These are phyloP conservation scores for Saccostrea glomerata DNA, from an alignment of 1,140 invertebrate species.

Conservation along the genomic window DNA sequence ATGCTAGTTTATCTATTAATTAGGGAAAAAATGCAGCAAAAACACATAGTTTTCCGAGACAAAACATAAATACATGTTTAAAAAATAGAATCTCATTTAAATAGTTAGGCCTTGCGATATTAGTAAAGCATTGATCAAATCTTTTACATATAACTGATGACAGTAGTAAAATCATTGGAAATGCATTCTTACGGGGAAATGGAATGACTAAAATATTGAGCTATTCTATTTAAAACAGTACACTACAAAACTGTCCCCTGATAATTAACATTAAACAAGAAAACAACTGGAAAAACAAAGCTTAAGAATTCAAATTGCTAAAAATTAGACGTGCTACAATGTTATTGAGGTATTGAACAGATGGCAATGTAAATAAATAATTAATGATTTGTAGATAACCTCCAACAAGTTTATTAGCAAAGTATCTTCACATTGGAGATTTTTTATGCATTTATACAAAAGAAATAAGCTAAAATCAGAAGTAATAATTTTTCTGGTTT, in stretches of 20 bases:
- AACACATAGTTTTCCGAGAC: no score
- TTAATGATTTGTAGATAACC: background rate
- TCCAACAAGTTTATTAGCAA: background rate
- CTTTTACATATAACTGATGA: background rate
- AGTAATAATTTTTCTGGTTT: background rate
- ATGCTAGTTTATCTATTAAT: no score
- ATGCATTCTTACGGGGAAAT: background rate
- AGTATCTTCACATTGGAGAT: background rate
- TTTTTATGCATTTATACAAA: background rate
- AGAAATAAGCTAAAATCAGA: background rate
- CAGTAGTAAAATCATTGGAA: background rate
- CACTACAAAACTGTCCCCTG: background rate
- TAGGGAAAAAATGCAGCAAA: no score
- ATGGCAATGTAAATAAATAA: background rate
- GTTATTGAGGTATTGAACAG: background rate
- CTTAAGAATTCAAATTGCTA: background rate
- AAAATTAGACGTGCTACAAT: background rate
- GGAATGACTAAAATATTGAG: conserved; percentile 30
- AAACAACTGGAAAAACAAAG: background rate
- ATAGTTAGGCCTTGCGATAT: background rate
- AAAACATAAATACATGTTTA: background rate
- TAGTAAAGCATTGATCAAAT: background rate
- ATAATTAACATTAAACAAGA: background rate
- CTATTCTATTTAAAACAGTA: background rate
- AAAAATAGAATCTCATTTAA: background rate